Base-by-base conservation (phyloP, 2,888 invertebrate species). In the Therioaphis trifolii region DNA sequence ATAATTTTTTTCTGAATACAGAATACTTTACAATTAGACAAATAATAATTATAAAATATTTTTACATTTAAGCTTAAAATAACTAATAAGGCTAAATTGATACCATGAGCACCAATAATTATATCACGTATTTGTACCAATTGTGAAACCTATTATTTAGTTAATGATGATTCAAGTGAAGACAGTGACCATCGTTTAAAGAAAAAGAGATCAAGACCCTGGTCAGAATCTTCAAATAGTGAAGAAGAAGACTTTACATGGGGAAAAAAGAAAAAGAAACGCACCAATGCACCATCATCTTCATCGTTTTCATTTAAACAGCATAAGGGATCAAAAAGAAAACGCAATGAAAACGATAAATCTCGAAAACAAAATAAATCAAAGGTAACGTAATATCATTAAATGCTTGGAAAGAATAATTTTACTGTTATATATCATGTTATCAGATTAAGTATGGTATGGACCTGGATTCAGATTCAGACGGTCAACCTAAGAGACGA, bases 401-500 rank as follows among this genome's bases (percentile, higher is more conserved):
- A 52, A n/a, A 4, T 15, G 11, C 2, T n/a, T 18, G 11, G 5
- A 9, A 49, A 29, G 14, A 29, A n/a, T 27, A 14, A n/a, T 55
- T 63, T 68, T 21, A 61, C 21, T 79, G 9, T 4, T 18, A n/a
- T 15, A 82, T 66, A 29, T 84, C 71, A n/a, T n/a, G n/a, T n/a
- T n/a, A n/a, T 84, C 61, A 87, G 86, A 85, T 86, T 27, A 86
- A 85, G 40, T 87, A 89, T 58, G 89, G 89, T 63, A 87, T 89
- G 43, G 86, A 87, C 77, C 85, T 85, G 21, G 86, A 86, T 84
- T 88, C 88, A 35, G 89, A 89, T 72, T 89, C 89, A 74, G 92
- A 92, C 87, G 91, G 91, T 89, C 91, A 91, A 61, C 90, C 92
- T 84, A 91, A 92, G 77, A 91, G 93, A 87, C 90, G 94, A 86